A percentile compares a stretch with the other conserved stretches of the same genome.
Evolutionary conservation across 2,888 invertebrate species (phyloP).

Genomic region (Xylota sylvarum): DNA sequence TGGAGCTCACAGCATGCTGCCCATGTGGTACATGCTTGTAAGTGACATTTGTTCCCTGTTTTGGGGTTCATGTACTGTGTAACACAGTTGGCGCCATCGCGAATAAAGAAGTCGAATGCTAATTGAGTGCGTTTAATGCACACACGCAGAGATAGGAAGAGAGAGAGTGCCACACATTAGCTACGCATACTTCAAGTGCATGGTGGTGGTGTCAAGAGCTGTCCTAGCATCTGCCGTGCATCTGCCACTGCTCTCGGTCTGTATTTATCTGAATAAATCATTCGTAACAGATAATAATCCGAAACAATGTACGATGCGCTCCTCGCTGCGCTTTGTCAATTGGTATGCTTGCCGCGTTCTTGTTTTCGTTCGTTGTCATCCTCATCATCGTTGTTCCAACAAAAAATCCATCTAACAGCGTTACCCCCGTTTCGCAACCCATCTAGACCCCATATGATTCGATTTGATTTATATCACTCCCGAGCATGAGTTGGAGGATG

Average conservation of each 20-base stretch:
- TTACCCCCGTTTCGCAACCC: not conserved
- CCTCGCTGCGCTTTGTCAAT: constrained; percentile 70
- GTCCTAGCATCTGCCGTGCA: constrained; percentile 70
- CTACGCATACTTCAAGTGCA: constrained; percentile 70
- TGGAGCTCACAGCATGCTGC: not conserved
- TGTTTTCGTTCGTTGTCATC: constrained; percentile 70
- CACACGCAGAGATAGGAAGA: constrained; percentile 15
- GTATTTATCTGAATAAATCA: constrained; percentile 72
- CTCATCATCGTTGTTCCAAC: constrained; percentile 55
- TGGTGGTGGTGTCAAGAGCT: constrained; percentile 68
- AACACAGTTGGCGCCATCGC: constrained; percentile 58
- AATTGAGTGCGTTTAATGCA: constrained; percentile 56
- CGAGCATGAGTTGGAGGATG: not conserved
- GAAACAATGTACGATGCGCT: constrained; percentile 66
- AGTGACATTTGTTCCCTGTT: constrained; percentile 35
- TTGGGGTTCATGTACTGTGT: constrained; percentile 16
- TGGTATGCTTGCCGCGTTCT: constrained; percentile 75
- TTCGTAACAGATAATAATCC: constrained; percentile 74
- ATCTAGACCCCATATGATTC: constrained; percentile 55
- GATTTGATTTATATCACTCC: constrained; percentile 72
- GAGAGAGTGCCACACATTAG: constrained; percentile 2
- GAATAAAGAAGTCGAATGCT: constrained; percentile 53
- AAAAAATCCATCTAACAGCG: constrained; percentile 52
- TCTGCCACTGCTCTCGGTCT: constrained; percentile 42
- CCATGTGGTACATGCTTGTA: constrained; percentile 35